These are phyloP conservation scores for Heteromormyrus szaboi DNA, from an alignment of 2,797 vertebrate species.

Conservation along the genomic window DNA sequence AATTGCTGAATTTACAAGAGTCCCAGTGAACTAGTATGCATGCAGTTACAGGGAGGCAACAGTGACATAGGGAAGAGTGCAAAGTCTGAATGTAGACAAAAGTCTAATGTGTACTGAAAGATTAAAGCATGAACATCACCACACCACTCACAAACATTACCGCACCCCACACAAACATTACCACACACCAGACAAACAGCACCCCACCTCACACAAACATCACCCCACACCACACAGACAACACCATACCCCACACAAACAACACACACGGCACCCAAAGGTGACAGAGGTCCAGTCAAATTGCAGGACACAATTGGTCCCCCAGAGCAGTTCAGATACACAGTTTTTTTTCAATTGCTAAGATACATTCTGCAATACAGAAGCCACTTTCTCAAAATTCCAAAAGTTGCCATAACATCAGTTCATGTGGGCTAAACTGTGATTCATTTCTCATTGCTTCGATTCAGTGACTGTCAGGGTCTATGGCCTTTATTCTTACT, in stretches of 20 bases:
- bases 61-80: neutral
- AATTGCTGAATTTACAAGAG: conserved; percentile 25
- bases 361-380: neutral
- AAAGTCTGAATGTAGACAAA: neutral
- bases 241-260: neutral
- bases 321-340: conserved; percentile 39
- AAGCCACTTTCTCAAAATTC: neutral
- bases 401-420: neutral
- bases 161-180: neutral
- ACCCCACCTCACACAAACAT: neutral
- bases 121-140: neutral
- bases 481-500: neutral
- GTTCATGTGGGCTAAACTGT: neutral
- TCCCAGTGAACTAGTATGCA: neutral
- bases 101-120: neutral
- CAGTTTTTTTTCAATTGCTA: neutral
- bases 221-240: neutral
- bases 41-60: neutral
- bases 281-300: conserved; percentile 26
- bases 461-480: neutral
- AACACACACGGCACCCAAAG: neutral
- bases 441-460: neutral
- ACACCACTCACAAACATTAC: neutral
- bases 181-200: neutral
- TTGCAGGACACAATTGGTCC: conserved; percentile 49